Conservation (phyloP, 2,888 invertebrate genomes). For the Synanthedon andrenaeformis region DNA sequence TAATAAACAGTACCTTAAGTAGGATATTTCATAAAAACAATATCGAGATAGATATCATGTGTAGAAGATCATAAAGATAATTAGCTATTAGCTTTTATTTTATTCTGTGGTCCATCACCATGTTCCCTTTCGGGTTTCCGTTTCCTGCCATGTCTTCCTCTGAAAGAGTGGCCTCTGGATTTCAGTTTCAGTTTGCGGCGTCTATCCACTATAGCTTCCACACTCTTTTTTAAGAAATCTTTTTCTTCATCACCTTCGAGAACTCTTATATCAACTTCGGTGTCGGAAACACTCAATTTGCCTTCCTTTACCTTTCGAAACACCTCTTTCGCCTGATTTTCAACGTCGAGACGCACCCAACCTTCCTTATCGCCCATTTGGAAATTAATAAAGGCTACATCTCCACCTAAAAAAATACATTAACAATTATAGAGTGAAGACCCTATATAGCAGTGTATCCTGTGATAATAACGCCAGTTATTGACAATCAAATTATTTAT, state of each 20-base stretch:
- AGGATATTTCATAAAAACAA: no score
- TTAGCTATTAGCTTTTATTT: slow-evolving; percentile 30
- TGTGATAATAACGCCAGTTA: not conserved
- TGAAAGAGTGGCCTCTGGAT: slow-evolving; percentile 35
- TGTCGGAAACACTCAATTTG: slow-evolving; percentile 67
- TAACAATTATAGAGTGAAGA: not conserved
- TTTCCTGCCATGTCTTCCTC: slow-evolving; percentile 38
- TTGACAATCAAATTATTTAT: no score
- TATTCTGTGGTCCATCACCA: slow-evolving; percentile 31
- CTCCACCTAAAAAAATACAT: slow-evolving; percentile 37
- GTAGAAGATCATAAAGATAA: slow-evolving; percentile 14
- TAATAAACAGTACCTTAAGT: no score
- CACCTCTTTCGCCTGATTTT: slow-evolving; percentile 76
- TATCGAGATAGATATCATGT: no score
- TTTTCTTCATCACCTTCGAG: slow-evolving; percentile 81
- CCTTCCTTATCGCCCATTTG: slow-evolving; percentile 80
- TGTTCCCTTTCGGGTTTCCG: slow-evolving; percentile 29
- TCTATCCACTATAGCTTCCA: slow-evolving; percentile 71
- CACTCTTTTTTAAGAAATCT: slow-evolving; percentile 72
- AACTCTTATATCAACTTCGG: slow-evolving; percentile 64
- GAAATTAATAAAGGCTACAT: slow-evolving; percentile 82
- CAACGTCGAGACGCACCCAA: slow-evolving; percentile 77
- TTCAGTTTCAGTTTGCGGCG: slow-evolving; percentile 60
- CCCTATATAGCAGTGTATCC: not conserved
- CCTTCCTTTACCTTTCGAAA: slow-evolving; percentile 74